Evolutionary conservation across 2,888 invertebrate species (phyloP), one percentile per base, ranked within the genome.

Genomic region (Blastobasis adustella): DNA sequence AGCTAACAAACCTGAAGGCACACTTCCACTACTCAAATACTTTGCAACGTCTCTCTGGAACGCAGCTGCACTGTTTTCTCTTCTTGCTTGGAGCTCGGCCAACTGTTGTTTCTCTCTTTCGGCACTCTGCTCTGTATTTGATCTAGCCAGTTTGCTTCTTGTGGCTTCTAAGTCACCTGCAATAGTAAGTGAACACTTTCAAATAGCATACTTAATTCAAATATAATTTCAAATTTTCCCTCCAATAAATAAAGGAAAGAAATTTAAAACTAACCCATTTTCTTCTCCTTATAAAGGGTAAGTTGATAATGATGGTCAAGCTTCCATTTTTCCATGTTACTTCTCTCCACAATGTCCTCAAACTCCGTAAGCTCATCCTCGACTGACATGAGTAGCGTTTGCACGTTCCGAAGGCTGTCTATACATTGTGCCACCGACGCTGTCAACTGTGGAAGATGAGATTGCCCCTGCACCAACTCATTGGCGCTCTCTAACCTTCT

Each of bases 301-400:
- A 95, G 82, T 59, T 94, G 93, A 67, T 93, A 92, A 60, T 91
- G 88, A 67, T 94, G 94, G 66, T 94, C 93, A 45, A 92, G 70
- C 73, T 94, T 93, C 79, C 91, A 90, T 66, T 90, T 92, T 65
- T 94, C 92, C 69, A 94, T 89, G 58, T 93, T 93, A 56, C 91
- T 88, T 56, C 90, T 90, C 66, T 94, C 94, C 9, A 94, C 90
- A 53, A 93, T 71, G 66, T 93, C 92, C 69, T 94, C 93, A 55
- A 94, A 88, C 50, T 90, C 85, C 7, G 92, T 80, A 48, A 94
- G 69, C 43, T 91, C 90, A 37, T 89, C 87, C 70, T 94, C 94
- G 1, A 93, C 91, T 58, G 89, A 90, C 55, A 91, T 91, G 59
- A 93, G 89, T 46, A 90, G 70, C 47, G 75, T 82, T 65, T 92